Evolutionary conservation across 1,140 invertebrate genomes (phyloP), one percentile per base, ranked within the genome.

Genomic region (Calliopsis andreniformis): DNA sequence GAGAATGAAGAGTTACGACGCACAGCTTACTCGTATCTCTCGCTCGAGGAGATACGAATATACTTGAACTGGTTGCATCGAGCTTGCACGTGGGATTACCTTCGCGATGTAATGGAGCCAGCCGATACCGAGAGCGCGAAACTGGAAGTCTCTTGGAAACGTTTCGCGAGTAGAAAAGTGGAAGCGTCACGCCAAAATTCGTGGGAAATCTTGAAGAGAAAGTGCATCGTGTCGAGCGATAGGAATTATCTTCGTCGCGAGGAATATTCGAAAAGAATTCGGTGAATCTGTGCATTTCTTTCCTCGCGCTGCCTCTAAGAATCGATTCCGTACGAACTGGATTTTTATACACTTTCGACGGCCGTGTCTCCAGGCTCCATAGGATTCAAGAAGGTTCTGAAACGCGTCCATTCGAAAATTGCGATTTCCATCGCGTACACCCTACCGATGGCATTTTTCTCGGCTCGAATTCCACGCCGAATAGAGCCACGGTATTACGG

Each of bases 1-100:
- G 16, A 51, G 35, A 49, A 80, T 45, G 59, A 63, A 76, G 78
- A 82, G 59, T 70, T 66, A 76, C 62, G 61, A 62, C 39, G 28
- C 58, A 69, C 69, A 47, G 78, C 49, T 59, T 64, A 43, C 51
- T 43, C 47, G 62, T 30, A 42, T 58, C 51, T 62, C 25, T 80
- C 45, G 66, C 16, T 51, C n/a, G 32, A 49, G 10, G 45, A 58
- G 23, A 64, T 14, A 12, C 14, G 20, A n/a, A 58, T 45, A 16
- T 8, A 18, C 63, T 20, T 6, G 35, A 10, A n/a, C 23, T 12
- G 14, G 28, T 35, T 28, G 39, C 28, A 14, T n/a, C n/a, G n/a
- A n/a, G n/a, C n/a, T n/a, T n/a, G n/a, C n/a, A n/a, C 23, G 35
- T 14, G 6, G 56, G 43, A 45, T 55, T 49, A 66, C 28, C 51